Base-by-base conservation (phyloP, 1,140 invertebrate species). In the Neocloeon triangulifer region DNA sequence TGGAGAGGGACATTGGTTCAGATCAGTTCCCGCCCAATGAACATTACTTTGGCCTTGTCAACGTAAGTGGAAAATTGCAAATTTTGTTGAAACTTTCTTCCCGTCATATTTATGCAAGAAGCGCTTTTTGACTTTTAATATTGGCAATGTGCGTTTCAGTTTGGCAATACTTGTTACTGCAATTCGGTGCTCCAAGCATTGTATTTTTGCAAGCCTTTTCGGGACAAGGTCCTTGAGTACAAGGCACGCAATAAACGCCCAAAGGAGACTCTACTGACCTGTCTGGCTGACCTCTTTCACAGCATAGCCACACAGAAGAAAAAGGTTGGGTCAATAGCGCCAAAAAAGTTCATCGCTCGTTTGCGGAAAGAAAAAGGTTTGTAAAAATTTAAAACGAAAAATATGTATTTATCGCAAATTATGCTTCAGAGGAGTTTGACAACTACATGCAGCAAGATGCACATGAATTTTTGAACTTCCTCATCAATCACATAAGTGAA, bases 401-500 rank as follows among this genome's bases (percentile, higher is more conserved):
- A 27, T 27, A 7, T 12, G 5, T 13, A 16, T 8, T 4, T 29
- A 16, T 8, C 8, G 12, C 12, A 8, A 23, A 23, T 23, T 23
- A 29, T 29, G 10, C 69, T 73, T 41, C 62, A 89, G 91, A 95
- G 58, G 74, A 92, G 47, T 98, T 99, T 66, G 92, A 98, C 57
- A 98, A 99, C 56, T 97, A 95, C 50, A 89, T 96, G 78, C 92
- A 99, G 55, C 94, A 99, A 63, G 94, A 99, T 75, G 94, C 94
- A 27, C 94, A 99, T 53, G 94, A 98, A 57, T 99, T 98, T 63
- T 64, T 99, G 28, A 98, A 98, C 55, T 98, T 96, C 56, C 64
- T 99, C 28, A 84, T 99, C 30, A 98, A 99, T 59, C 80, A 82
- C 50, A 86, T 88, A 47, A 86, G 84, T 59, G 81, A 86, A 62